Percentiles rank a stretch among this genome's conserved stretches.
These are phyloP conservation scores for Ctenoplectra terminalis DNA, from an alignment of 1,140 invertebrate genomes.

Conservation along the genomic window DNA sequence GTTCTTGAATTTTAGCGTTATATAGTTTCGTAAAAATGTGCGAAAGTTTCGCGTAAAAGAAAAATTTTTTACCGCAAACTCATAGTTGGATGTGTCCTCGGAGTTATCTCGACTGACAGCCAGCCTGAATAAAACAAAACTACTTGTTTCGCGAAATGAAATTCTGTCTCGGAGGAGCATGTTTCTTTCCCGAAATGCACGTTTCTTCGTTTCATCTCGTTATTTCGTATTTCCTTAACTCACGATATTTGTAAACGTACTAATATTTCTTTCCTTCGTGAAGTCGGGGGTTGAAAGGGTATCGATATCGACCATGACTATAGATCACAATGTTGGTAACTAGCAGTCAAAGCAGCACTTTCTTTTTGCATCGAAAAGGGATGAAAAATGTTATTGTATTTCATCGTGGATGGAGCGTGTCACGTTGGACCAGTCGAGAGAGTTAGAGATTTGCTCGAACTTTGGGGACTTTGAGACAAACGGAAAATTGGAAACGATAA, in stretches of 20 bases:
- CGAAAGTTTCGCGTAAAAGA: neutral
- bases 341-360: neutral
- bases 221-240: constrained; percentile 12
- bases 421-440: neutral
- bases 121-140: constrained; percentile 18
- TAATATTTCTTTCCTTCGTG: neutral
- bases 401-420: constrained; percentile 25
- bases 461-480: constrained; percentile 23
- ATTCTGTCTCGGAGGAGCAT: neutral
- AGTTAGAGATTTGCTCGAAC: constrained; percentile 9
- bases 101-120: neutral
- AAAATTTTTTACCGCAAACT: too few relatives aligned
- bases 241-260: neutral
- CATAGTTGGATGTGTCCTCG: too few relatives aligned
- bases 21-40: neutral
- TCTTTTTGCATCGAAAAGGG: neutral
- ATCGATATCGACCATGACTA: neutral
- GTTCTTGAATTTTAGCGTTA: too few relatives aligned
- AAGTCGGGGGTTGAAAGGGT: neutral
- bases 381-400: neutral
- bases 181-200: neutral
- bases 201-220: constrained; percentile 29
- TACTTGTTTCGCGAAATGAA: constrained; percentile 12
- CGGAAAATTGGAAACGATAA: constrained; percentile 63
- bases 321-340: constrained; percentile 10